A percentile compares a stretch with the other conserved stretches of the same genome.
These are phyloP conservation scores for Ennomos fuscantarius DNA, from an alignment of 2,888 invertebrate genomes.

Conservation along the genomic window DNA sequence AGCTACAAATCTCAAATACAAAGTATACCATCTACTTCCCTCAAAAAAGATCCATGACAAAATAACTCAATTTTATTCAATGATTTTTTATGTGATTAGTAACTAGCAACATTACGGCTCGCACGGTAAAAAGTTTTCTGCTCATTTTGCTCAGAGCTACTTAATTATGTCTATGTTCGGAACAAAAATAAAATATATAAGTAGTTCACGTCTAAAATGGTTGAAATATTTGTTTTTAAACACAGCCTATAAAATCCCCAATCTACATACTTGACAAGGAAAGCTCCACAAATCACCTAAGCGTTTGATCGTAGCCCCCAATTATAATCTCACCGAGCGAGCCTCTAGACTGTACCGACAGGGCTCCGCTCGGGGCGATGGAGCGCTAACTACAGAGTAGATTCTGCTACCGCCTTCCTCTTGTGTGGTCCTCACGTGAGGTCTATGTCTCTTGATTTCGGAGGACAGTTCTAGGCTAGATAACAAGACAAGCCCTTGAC, in stretches of 20 bases:
- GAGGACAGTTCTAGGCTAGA: too few species aligned
- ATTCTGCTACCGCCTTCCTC: conserved; percentile 60
- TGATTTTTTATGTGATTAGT: too few species aligned
- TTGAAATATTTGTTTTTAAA: conserved; percentile 20
- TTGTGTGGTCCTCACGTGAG: conserved; percentile 65
- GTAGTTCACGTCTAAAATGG: neutral
- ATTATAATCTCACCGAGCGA: conserved; percentile 29
- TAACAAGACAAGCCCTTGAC: too few species aligned
- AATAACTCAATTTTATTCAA: too few species aligned
- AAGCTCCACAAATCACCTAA: conserved; percentile 21
- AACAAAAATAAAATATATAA: neutral
- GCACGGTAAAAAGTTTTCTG: too few species aligned
- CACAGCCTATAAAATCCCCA: conserved; percentile 14
- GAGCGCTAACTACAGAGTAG: conserved; percentile 52
- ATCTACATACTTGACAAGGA: conserved; percentile 28
- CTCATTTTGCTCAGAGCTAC: too few species aligned
- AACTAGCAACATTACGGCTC: too few species aligned
- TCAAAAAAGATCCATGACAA: too few species aligned
- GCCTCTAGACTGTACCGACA: conserved; percentile 3
- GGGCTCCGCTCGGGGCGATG: conserved; percentile 31
- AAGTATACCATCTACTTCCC: too few species aligned
- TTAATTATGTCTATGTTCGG: too few species aligned
- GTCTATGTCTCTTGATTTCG: conserved; percentile 31
- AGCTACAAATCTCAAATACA: too few species aligned
- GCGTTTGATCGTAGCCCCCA: conserved; percentile 16